Base-by-base conservation (phyloP, 2,888 invertebrate genomes). In the Anticlea derivata region DNA sequence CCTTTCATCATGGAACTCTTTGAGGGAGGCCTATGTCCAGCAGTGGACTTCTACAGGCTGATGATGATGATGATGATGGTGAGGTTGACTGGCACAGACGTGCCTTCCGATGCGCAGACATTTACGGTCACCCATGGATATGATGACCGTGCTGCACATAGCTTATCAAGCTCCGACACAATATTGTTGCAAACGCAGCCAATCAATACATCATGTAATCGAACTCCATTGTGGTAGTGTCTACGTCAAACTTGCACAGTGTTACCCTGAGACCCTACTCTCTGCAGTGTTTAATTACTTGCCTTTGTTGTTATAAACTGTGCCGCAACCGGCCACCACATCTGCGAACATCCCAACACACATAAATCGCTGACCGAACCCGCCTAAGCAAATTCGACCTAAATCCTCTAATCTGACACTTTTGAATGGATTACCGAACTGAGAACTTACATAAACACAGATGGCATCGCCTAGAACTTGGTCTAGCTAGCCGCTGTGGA, bases 241-340 rank as follows among this genome's bases (percentile, higher is more conserved):
- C 46, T 38, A 26, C 30, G 4, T 17, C 43, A 43, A 52, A 47
- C 31, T 52, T 40, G 35, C 41, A 44, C 50, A 46, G 27, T 31
- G 37, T 20, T 13, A 40, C 38, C 41, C 55, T 38, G 60, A 65
- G 68, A 65, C 68, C 64, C 72, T 59, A 65, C 66, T 71, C 68
- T 65, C 71, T 76, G 76, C 80, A 78, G 78, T 83, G 78, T 80
- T 80, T 82, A 83, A 84, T 83, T 80, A 83, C 83, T 78, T 63
- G 71, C 75, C 80, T 77, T 78, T 80, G 82, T 83, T 81, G 83
- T 83, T 83, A 79, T 79, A 83, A 81, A 81, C 81, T 77, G 73
- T 63, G 68, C 73, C 78, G 63, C 78, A 75, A 74, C 70, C 75
- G 66, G 65, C 70, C 70, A 78, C 78, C 79, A 68, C 83, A 82